Conservation (phyloP, 2,888 invertebrate genomes). For the Tupiocoris notatus region DNA sequence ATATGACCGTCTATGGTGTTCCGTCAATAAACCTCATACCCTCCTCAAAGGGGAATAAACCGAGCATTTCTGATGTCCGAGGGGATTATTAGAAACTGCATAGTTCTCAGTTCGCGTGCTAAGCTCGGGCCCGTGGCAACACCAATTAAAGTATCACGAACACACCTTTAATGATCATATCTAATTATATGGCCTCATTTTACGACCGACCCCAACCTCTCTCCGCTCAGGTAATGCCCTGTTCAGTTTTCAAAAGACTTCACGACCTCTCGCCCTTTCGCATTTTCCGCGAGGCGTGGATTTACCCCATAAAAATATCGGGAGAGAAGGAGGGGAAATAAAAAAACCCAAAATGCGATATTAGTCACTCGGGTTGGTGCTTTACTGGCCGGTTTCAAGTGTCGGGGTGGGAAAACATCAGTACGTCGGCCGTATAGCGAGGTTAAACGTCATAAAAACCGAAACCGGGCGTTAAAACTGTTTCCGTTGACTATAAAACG, state of each 20-base stretch:
- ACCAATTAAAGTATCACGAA: constrained; percentile 32
- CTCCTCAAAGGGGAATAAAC: constrained; percentile 31
- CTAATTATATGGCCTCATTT: constrained; percentile 37
- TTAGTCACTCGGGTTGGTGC: neutral
- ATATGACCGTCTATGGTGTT: too few species aligned
- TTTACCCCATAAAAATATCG: neutral
- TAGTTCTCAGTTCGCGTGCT: constrained; percentile 24
- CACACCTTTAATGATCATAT: constrained; percentile 37
- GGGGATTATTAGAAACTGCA: constrained; percentile 34
- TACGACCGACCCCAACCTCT: neutral
- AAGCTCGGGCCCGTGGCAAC: neutral
- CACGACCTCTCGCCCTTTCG: neutral
- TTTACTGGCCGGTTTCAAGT: neutral
- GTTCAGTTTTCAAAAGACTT: neutral
- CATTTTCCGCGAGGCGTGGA: neutral
- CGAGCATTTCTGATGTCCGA: neutral
- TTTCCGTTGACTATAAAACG: neutral
- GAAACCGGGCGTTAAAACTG: neutral
- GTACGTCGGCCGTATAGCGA: neutral
- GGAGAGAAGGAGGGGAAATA: neutral
- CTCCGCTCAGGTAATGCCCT: neutral
- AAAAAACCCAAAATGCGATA: neutral
- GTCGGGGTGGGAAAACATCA: neutral
- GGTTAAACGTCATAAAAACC: neutral
- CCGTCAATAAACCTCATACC: neutral